These are phyloP conservation scores for Caranx ignobilis DNA, from an alignment of 2,113 vertebrate genomes.

Conservation along the genomic window DNA sequence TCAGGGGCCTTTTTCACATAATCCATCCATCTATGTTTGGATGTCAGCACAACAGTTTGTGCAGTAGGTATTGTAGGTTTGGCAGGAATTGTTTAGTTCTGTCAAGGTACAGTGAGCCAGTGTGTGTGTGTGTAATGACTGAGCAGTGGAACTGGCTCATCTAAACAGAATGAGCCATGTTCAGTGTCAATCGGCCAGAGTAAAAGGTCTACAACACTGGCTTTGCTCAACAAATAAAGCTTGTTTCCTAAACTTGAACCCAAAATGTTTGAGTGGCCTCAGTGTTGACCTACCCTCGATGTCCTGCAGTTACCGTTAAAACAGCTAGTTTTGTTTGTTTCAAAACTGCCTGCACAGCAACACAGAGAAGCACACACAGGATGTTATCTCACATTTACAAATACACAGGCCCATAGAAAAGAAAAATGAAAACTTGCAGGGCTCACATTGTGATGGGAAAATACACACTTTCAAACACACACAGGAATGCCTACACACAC, in stretches of 20 bases:
- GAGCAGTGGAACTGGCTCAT: no score
- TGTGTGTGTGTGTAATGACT: no score
- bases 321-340: background rate
- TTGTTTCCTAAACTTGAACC: background rate
- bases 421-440: no score
- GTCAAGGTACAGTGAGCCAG: no score
- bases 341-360: background rate
- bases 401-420: background rate
- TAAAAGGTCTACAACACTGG: background rate
- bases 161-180: no score
- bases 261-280: background rate
- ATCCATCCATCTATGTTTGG: no score
- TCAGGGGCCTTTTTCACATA: no score
- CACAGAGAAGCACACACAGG: background rate
- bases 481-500: background rate
- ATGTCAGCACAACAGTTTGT: no score
- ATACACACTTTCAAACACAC: background rate
- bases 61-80: no score
- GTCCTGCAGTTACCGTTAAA: background rate
- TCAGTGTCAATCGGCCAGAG: no score
- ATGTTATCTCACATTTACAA: background rate
- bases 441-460: background rate
- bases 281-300: background rate
- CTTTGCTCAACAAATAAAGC: background rate
- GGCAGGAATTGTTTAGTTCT: no score